Percentiles rank a stretch among this genome's conserved stretches.
Evolutionary conservation across 1,140 invertebrate genomes (phyloP).

Genomic region (Drosophila takahashii): DNA sequence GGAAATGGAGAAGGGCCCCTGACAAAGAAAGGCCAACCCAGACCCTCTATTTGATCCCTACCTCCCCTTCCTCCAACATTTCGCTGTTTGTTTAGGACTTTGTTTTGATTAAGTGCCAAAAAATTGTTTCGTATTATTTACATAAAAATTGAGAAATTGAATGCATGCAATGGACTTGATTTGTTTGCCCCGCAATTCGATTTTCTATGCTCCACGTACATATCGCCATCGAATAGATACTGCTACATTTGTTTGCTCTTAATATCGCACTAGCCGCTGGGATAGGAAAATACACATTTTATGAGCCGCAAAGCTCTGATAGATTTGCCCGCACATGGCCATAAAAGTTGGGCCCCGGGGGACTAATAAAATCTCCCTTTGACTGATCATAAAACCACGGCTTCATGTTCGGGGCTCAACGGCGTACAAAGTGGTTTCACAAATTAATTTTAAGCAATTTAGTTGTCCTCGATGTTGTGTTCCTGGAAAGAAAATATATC

Average conservation of each 20-base stretch:
- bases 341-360: conserved; percentile 58
- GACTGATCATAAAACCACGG: conserved; percentile 55
- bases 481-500: neutral
- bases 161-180: conserved; percentile 54
- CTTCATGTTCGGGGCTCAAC: conserved; percentile 12
- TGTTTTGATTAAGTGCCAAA: conserved; percentile 75
- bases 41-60: neutral
- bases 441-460: conserved; percentile 46
- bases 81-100: conserved; percentile 69
- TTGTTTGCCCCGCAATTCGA: conserved; percentile 42
- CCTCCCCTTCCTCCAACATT: neutral
- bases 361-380: conserved; percentile 58
- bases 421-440: conserved; percentile 20
- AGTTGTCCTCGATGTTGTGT: neutral
- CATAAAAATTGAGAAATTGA: conserved; percentile 73
- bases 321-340: conserved; percentile 63
- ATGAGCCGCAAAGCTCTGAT: conserved; percentile 69
- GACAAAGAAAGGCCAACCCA: conserved; percentile 22
- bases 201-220: neutral
- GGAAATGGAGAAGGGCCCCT: conserved; percentile 19
- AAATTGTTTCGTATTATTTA: conserved; percentile 73
- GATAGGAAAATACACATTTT: conserved; percentile 46
- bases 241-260: conserved; percentile 29
- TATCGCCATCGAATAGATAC: conserved; percentile 16
- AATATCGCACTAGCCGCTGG: conserved; percentile 20